phyloP scores from a whole-genome alignment of 2,113 vertebrate species.

The Copsychus sechellarum region DNA sequence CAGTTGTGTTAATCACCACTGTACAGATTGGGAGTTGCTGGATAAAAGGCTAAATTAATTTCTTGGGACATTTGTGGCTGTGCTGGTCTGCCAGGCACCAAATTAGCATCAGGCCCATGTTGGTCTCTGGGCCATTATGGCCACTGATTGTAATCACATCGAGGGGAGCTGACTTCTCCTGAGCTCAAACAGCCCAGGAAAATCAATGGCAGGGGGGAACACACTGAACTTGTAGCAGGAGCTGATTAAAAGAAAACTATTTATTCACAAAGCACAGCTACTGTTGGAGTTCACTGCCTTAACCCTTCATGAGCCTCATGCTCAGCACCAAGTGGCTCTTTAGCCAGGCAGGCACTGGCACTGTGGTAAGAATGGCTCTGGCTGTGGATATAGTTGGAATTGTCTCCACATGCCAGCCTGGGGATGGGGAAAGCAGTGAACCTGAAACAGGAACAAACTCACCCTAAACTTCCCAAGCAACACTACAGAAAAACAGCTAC shows the following conservation, averaged over 20 bases:
- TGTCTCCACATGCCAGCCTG: background rate
- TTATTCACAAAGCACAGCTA: background rate
- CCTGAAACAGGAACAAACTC: background rate
- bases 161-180: background rate
- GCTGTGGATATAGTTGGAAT: background rate
- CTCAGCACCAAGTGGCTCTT: background rate
- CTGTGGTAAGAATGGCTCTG: background rate
- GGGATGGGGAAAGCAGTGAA: background rate
- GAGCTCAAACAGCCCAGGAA: background rate
- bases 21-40: constrained; percentile 30
- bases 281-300: background rate
- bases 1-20: constrained; percentile 28
- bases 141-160: constrained; percentile 27
- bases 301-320: background rate
- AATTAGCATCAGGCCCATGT: constrained; percentile 16
- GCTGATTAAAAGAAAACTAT: background rate
- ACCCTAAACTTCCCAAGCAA: background rate
- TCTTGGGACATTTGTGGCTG: constrained; percentile 11
- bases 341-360: rapidly evolving
- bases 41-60: constrained; percentile 59
- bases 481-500: background rate
- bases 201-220: constrained; percentile 12
- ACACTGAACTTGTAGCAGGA: background rate
- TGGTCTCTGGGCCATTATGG: constrained; percentile 27
- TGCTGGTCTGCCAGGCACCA: constrained; percentile 32